Evolutionary conservation across 2,888 invertebrate species (phyloP), one percentile per base, ranked within the genome.

Genomic region (Phasia obesa): DNA sequence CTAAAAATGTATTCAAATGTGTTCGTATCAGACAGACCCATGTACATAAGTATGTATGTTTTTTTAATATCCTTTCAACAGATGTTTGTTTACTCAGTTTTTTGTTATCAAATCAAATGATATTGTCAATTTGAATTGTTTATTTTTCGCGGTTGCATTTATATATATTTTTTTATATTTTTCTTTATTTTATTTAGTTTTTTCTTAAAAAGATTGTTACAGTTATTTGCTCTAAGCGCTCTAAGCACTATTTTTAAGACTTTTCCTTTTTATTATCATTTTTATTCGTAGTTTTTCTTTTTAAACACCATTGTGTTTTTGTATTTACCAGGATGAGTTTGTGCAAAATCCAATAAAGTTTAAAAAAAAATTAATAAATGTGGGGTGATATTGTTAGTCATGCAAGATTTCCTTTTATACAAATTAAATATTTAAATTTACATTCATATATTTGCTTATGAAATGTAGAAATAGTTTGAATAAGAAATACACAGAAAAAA

Each of bases 141-240:
- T 44, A 31, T 21, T 64, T 44, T 74, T 64, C 31, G 64, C n/a
- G 53, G 31, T 74, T 74, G 38, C 60, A 49, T 60, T 59, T 71
- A 19, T 35, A 21, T n/a, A 60, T 21, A 65, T 51, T n/a, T 55
- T 27, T 7, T 31, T n/a, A 4, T 55, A 51, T 42, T 51, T n/a
- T 42, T 21, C 25, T 53, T 44, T 19, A n/a, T 53, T 53, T 27
- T 9, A 11, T 60, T 15, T 9, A 2, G 38, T 59, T 53, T 44
- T 53, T 31, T 9, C 11, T 3, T 21, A 21, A 53, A 53, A 19
- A 21, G 62, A 62, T 51, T 73, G 53, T 73, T 53, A 42, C 44
- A 53, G 25, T 62, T 53, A 44, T 64, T 64, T 64, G 44, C 27
- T 27, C 7, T 31, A 31, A 64, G 47, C 4, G 44, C 27, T 27